Percentiles rank a stretch among this genome's conserved stretches.
phyloP scores from a whole-genome alignment of 2,888 invertebrate species.

The Orthonevra nobilis region DNA sequence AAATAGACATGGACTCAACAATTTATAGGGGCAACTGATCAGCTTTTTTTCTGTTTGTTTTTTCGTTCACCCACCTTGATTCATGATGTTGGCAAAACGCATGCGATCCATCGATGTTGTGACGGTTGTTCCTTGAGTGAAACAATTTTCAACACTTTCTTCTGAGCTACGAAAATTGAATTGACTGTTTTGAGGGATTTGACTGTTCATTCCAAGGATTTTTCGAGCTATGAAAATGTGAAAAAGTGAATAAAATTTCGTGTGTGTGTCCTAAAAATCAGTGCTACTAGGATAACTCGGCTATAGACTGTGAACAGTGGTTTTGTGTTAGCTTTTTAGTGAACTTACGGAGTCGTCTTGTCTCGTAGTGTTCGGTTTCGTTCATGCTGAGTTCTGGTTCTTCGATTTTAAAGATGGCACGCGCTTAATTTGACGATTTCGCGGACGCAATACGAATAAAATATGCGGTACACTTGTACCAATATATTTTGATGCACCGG shows the following conservation, averaged over 20 bases:
- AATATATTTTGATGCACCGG: not conserved
- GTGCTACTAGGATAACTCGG: conserved; percentile 23
- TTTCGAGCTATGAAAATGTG: conserved; percentile 72
- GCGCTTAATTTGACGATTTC: not conserved
- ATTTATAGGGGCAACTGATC: no score
- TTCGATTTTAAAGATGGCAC: not conserved
- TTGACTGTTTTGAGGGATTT: conserved; percentile 28
- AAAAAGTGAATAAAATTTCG: conserved; percentile 22
- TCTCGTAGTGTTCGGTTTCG: not conserved
- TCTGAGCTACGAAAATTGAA: conserved; percentile 29
- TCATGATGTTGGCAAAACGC: conserved; percentile 73
- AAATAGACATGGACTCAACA: no score
- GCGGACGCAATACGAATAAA: not conserved
- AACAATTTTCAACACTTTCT: conserved; percentile 44
- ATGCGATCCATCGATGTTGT: conserved; percentile 72
- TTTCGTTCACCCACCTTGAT: conserved; percentile 71
- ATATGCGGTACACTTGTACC: not conserved
- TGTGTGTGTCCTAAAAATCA: conserved; percentile 9
- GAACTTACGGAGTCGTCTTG: conserved; percentile 48
- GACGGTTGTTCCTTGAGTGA: not conserved
- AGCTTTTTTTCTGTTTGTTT: not conserved
- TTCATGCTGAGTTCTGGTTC: no score
- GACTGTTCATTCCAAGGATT: conserved; percentile 73
- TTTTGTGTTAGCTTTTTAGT: not conserved
- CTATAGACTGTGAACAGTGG: conserved; percentile 45